These are phyloP conservation scores for Anomalospiza imberbis DNA, from an alignment of 2,797 vertebrate genomes.

Conservation along the genomic window DNA sequence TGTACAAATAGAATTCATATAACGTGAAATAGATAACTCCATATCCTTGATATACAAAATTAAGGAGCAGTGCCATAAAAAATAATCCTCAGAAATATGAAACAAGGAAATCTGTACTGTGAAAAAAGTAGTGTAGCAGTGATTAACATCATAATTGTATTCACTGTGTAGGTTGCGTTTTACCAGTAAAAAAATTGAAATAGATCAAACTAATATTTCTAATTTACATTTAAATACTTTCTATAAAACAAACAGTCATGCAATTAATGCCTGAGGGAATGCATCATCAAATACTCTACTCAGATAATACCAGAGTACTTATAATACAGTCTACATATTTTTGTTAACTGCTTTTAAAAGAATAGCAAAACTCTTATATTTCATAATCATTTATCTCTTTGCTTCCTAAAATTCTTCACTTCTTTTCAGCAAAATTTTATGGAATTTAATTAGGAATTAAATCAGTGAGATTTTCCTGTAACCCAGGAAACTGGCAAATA, in stretches of 20 bases:
- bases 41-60: neutral
- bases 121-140: neutral
- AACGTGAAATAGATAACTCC: neutral
- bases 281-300: neutral
- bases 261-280: neutral
- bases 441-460: neutral
- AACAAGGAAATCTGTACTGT: neutral
- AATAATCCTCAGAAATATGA: neutral
- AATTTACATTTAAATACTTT: conserved; percentile 19
- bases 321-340: neutral
- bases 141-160: neutral
- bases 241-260: neutral
- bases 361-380: neutral
- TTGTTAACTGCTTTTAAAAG: neutral
- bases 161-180: neutral
- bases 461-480: neutral
- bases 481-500: neutral
- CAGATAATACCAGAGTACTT: neutral
- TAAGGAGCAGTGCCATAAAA: neutral
- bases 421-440: neutral
- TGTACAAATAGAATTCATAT: neutral
- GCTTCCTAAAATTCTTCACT: neutral
- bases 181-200: neutral
- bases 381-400: neutral
- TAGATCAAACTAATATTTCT: neutral